Base-by-base conservation (phyloP, 35 echinoderm and acorn worm species). In the Anneissia japonica region DNA sequence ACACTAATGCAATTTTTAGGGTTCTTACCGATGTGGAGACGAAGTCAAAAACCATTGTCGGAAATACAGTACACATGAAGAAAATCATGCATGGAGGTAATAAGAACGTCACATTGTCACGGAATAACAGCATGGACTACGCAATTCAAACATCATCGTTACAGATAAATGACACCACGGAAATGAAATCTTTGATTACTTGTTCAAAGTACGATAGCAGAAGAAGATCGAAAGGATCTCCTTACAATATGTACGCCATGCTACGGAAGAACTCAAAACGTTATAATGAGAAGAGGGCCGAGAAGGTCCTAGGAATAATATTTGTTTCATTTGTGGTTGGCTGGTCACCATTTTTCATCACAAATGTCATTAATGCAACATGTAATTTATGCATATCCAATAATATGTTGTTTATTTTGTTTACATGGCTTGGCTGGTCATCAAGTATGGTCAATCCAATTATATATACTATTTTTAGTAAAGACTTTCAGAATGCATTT, bases 401-500 rank as follows among this genome's bases (percentile, higher is more conserved):
- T 40, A 31, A 26, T 6, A 77, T 41, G 2, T 30, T 86, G 23
- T 97, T 92, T 64, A 82, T 34, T 11, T 36, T 90, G 28, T 90
- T 92, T 16, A 92, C 86, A 33, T 97, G 94, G 94, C 29, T 97
- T 11, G 94, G 94, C 3, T 97, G 90, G 90, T 83, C 84, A 9
- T 97, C 94, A 10, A 92, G 90, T 75, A 86, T 89, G 86, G 74
- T 97, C 0, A 97, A 97, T 39, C 94, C 94, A 0, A 74, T 97
- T 38, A 97, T 97, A 46, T 97, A 97, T 39, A 97, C 94, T 0
- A 79, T 80, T 21, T 97, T 97, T 75, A 97, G 92, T 83, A 81
- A 81, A 13, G 83, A 79, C 0, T 97, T 97, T 39, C 82, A 87
- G 30, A 32, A 41, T 35, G 90, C 94, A 12, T 97, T 97, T 45